These are phyloP conservation scores for Diadema setosum DNA, from an alignment of 35 echinoderm and acorn worm genomes.

Conservation along the genomic window DNA sequence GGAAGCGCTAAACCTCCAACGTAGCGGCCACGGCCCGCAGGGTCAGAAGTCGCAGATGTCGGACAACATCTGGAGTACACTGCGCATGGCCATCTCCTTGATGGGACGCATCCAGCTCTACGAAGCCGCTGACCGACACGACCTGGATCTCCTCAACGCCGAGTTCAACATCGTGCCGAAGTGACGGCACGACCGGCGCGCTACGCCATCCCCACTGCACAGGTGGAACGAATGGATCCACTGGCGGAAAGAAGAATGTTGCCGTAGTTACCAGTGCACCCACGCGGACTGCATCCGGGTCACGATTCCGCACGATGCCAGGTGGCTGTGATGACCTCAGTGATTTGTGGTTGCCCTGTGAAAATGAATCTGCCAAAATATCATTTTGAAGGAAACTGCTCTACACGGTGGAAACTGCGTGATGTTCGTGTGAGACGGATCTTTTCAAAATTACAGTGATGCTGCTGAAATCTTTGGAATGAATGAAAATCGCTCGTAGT, in stretches of 20 bases:
- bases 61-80: slow-evolving; percentile 92
- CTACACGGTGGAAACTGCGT: no score
- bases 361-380: no score
- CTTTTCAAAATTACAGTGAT: no score
- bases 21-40: slow-evolving; percentile 55
- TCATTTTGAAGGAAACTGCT: no score
- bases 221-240: not conserved
- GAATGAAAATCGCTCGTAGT: no score
- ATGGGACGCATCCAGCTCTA: slow-evolving; percentile 68
- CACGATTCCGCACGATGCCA: not conserved
- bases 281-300: not conserved
- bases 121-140: slow-evolving; percentile 59
- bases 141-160: slow-evolving; percentile 57
- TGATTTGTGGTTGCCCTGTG: no score
- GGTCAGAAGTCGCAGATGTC: slow-evolving; percentile 83
- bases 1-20: slow-evolving; percentile 76
- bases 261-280: not conserved
- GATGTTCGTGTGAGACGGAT: no score
- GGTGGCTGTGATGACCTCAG: not conserved
- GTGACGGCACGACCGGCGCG: slow-evolving; percentile 65
- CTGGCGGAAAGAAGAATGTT: not conserved
- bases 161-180: slow-evolving; percentile 59
- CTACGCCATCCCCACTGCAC: not conserved
- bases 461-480: no score
- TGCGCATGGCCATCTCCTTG: slow-evolving; percentile 91